Evolutionary conservation across 2,113 vertebrate species (phyloP), one percentile per base, ranked within the genome.

Genomic region (Oreochromis spilurus): DNA sequence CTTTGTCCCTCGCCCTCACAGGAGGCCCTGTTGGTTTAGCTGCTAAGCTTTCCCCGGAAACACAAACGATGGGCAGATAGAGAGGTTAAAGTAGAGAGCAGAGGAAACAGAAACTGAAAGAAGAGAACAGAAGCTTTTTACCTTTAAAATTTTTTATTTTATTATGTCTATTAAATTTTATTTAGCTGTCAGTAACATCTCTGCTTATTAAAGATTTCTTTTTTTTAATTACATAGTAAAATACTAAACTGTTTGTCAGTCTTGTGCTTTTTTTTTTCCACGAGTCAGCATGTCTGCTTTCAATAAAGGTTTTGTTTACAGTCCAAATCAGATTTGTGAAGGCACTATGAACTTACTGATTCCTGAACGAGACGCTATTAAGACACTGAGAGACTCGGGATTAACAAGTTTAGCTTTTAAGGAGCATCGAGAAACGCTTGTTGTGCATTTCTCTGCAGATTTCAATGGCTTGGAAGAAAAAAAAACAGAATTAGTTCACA

Each of bases 21-120:
- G 93, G 95, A 95, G 95, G 94, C 94, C 94, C 93, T 95, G 95
- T 95, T 96, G 91, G 85, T 94, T 94, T 96, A 95, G 90, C 89
- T 16, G 80, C 90, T 95, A 96, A 96, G 93, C 95, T 96, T 94
- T 90, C 91, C 88, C 95, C 94, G 94, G 95, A 95, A 95, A 92
- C 94, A 94, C 89, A 90, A 91, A 93, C 58, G 93, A 95, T 93
- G 93, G 91, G 57, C 90, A 91, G 94, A 96, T 95, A 95, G 91
- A 90, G 89, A 94, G 89, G 92, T 94, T 94, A 90, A 93, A 92
- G 79, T 53, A 88, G 77, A 87, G 88, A 90, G 91, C 34, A 90
- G 87, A 87, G 88, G 86, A 84, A 72, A 65, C 86, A 91, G 67
- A 60, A 91, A 70, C 81, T 43, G 50, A 90, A 75, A 34, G 60